Base-by-base conservation (phyloP, 2,888 invertebrate species). In the Empis stercorea region DNA sequence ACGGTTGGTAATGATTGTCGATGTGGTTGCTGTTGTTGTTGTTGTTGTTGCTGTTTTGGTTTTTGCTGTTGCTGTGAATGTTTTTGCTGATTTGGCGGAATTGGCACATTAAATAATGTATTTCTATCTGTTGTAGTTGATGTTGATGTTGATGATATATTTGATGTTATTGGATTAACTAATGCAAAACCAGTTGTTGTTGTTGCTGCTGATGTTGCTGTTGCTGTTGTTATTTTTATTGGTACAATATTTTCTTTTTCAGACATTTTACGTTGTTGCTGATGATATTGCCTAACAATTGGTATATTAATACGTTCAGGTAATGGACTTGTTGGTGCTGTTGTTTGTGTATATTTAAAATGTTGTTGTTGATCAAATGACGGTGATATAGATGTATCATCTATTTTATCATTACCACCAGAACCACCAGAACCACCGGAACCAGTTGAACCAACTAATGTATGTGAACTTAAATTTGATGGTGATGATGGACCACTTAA, bases 401-500 rank as follows among this genome's bases (percentile, higher is more conserved):
- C 55, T 11, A 38, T 34, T 30, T 71, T 71, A 48, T 71, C 71
- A 46, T 70, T 72, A 1, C 71, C 70, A 52, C 76, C 80, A 1
- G 73, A 72, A 40, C 71, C 68, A 6, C 71, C 73, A 3, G 74
- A 73, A 1, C 81, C 83, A 1, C 84, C 77, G n/a, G 73, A 72
- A 40, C 71, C 68, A 6, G 72, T 73, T 3, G 74, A 73, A 1
- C 81, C 83, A 1, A 85, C 77, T 42, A 85, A 61, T 1, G 85
- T 86, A 0, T 80, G 79, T 10, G 83, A 81, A 58, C 84, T 84
- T 14, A 83, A 66, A 48, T 81, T 84, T 39, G 84, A 81, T 1
- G 84, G 84, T 0, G 85, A 84, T 3, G 76, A 80, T 20, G 83
- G 83, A 1, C 75, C 75, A 57, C 76, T 77, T 20, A 72, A 53